Conservation (phyloP, 2,888 invertebrate genomes). For the Euzophera pinguis region DNA sequence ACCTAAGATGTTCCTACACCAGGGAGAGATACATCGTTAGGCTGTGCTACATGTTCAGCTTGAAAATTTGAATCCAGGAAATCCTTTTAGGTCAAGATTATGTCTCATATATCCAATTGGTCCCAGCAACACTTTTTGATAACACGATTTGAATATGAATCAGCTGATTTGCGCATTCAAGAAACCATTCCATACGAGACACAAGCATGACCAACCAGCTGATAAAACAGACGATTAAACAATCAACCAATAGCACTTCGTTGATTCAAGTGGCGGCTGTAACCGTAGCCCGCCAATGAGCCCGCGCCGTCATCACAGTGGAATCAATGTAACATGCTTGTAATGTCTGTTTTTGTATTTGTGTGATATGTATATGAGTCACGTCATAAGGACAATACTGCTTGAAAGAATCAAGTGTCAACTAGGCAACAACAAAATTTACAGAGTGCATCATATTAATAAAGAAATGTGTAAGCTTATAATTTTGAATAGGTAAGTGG, state of each 20-base stretch:
- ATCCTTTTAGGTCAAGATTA: too few species aligned
- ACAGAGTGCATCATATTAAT: too few species aligned
- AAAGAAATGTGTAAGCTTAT: too few species aligned
- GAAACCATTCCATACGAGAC: constrained; percentile 7
- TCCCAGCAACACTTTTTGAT: too few species aligned
- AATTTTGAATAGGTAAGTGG: too few species aligned
- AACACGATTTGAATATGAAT: not conserved
- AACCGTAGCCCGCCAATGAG: constrained; percentile 66
- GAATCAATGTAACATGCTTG: constrained; percentile 23
- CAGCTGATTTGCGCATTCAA: constrained; percentile 16
- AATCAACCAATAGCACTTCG: constrained; percentile 70
- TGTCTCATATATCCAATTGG: too few species aligned
- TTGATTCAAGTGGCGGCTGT: constrained; percentile 71
- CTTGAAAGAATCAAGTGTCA: too few species aligned
- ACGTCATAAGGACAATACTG: not conserved
- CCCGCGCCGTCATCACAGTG: constrained; percentile 27
- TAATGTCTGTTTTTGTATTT: not conserved
- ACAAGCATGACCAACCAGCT: constrained; percentile 40
- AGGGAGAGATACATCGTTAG: too few species aligned
- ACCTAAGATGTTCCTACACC: too few species aligned
- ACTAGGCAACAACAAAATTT: too few species aligned
- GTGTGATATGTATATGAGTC: not conserved
- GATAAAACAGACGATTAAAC: constrained; percentile 73
- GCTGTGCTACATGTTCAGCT: too few species aligned
- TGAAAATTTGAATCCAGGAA: too few species aligned